phyloP scores from a whole-genome alignment of 2,797 vertebrate genomes.

The Sphenopsis melanotis region DNA sequence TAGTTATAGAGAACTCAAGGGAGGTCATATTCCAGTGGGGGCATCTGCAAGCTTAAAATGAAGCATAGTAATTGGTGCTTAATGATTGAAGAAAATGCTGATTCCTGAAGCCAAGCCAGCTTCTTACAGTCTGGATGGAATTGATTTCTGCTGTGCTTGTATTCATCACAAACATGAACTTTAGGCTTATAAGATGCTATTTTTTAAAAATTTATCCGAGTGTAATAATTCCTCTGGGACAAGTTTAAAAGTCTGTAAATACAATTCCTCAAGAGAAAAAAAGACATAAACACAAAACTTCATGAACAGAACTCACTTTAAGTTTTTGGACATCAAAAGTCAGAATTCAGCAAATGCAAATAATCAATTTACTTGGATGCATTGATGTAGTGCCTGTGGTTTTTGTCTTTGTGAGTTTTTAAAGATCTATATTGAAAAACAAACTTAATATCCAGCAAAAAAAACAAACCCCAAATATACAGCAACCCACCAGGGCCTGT shows the following conservation, averaged over 20 bases:
- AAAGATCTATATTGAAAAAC: not conserved
- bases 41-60: not conserved
- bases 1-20: not conserved
- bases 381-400: not conserved
- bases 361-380: not conserved
- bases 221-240: not conserved
- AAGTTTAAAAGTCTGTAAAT: not conserved
- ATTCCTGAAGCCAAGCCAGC: not conserved
- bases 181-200: not conserved
- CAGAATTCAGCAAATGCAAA: not conserved
- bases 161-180: not conserved
- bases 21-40: not conserved
- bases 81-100: not conserved
- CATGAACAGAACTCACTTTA: not conserved
- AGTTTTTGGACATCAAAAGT: not conserved
- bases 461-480: accelerated
- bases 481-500: not conserved
- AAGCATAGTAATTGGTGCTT: not conserved
- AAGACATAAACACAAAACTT: not conserved
- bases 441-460: not conserved
- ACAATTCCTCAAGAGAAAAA: not conserved
- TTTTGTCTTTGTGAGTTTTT: not conserved
- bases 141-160: not conserved
- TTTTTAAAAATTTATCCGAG: not conserved
- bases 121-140: not conserved